A percentile compares a stretch with the other conserved stretches of the same genome.
Evolutionary conservation across 2,113 vertebrate species (phyloP).

Genomic region (Oxyura jamaicensis): DNA sequence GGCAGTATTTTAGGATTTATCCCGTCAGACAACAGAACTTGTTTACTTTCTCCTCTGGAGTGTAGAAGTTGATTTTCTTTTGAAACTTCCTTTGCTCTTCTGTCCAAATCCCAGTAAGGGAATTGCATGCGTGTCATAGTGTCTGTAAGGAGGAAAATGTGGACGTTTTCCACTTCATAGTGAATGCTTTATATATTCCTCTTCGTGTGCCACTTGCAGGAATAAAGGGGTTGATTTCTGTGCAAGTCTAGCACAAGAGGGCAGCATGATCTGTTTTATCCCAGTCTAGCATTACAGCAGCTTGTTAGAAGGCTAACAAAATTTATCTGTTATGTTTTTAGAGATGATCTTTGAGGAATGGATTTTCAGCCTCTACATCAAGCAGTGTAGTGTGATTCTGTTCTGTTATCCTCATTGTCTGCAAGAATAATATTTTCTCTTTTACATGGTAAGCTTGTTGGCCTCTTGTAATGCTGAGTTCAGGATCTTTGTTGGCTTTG

Average conservation of each 20-base stretch:
- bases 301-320: background rate
- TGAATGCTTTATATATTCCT: background rate
- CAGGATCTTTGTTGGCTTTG: background rate
- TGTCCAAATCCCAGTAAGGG: background rate
- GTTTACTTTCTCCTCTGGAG: background rate
- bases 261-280: constrained; percentile 78
- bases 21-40: background rate
- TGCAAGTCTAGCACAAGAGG: constrained; percentile 74
- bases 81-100: background rate
- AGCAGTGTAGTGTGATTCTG: background rate
- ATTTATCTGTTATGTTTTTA: constrained; percentile 13
- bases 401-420: background rate
- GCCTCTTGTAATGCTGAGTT: background rate
- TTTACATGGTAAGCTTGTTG: background rate
- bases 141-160: background rate
- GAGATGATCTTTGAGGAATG: constrained; percentile 27
- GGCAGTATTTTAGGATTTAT: background rate
- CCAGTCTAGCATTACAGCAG: background rate
- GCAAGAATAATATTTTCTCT: background rate
- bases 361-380: background rate
- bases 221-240: background rate
- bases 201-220: background rate
- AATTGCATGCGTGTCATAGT: background rate
- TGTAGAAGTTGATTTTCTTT: background rate
- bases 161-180: background rate